A percentile compares a stretch with the other conserved stretches of the same genome.
phyloP scores from a whole-genome alignment of 2,113 vertebrate species.

The Diglossa brunneiventris region DNA sequence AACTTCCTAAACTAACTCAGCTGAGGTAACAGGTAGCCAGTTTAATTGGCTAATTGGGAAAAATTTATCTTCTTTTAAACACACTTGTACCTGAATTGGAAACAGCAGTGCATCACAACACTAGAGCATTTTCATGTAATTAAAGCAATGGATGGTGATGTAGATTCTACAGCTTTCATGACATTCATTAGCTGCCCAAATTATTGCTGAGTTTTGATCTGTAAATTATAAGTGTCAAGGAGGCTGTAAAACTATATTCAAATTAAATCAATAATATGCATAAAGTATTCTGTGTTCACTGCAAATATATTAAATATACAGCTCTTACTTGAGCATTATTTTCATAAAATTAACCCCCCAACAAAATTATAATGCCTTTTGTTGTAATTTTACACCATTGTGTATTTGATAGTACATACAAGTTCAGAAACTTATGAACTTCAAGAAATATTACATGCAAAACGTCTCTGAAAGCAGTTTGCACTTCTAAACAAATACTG shows the following conservation, averaged over 20 bases:
- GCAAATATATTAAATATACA: constrained; percentile 99
- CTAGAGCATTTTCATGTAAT: constrained; percentile 81
- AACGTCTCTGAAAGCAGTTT: constrained; percentile 94
- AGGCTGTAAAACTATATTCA: constrained; percentile 98
- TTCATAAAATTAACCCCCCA: constrained; percentile 98
- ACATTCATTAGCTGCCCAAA: constrained; percentile 99
- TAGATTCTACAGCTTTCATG: constrained; percentile 98
- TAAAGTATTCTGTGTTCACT: constrained; percentile 92
- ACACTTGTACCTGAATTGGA: constrained; percentile 86
- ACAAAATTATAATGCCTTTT: constrained; percentile 98
- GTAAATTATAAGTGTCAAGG: constrained; percentile 95
- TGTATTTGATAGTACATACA: constrained; percentile 90
- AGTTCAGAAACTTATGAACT: constrained; percentile 91
- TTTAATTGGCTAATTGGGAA: constrained; percentile 82
- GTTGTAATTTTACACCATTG: constrained; percentile 94
- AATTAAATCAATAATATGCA: constrained; percentile 93
- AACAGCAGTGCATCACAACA: constrained; percentile 83
- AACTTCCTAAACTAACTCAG: constrained; percentile 88
- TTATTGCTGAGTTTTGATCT: constrained; percentile 99
- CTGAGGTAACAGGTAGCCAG: constrained; percentile 93
- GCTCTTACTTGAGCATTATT: constrained; percentile 89
- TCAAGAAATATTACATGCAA: constrained; percentile 98
- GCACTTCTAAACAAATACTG: constrained; percentile 96
- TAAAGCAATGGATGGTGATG: constrained; percentile 81
- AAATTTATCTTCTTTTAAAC: constrained; percentile 79